phyloP scores from a whole-genome alignment of 1,140 invertebrate species.

The Papilio machaon region DNA sequence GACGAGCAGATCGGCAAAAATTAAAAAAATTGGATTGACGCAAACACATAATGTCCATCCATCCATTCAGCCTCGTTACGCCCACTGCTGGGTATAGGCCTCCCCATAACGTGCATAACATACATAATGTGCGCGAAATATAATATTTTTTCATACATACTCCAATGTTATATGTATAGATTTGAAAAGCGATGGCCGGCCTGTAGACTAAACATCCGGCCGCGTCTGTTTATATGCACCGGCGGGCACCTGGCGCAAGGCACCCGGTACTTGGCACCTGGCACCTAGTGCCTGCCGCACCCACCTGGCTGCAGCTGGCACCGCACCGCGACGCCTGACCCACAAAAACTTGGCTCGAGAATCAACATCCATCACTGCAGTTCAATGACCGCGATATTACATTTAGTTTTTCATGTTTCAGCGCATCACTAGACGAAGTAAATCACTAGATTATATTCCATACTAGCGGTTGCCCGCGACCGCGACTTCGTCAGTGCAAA shows the following conservation, averaged over 20 bases:
- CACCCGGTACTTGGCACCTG: background rate
- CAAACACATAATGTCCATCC: too few relatives aligned
- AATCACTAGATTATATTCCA: background rate
- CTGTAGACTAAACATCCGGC: conserved; percentile 36
- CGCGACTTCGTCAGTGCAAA: too few relatives aligned
- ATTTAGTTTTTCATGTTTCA: conserved; percentile 18
- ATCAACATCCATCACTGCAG: background rate
- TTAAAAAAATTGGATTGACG: too few relatives aligned
- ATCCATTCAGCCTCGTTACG: too few relatives aligned
- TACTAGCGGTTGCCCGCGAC: too few relatives aligned
- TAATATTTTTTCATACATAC: too few relatives aligned
- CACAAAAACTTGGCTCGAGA: conserved; percentile 34
- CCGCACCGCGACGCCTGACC: conserved; percentile 28
- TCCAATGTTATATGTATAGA: background rate
- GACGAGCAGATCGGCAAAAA: too few relatives aligned
- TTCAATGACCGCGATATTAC: conserved; percentile 28
- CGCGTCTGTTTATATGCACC: conserved; percentile 32
- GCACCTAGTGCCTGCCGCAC: conserved; percentile 3
- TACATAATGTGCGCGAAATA: too few relatives aligned
- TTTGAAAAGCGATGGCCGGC: background rate
- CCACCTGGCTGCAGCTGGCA: conserved; percentile 32
- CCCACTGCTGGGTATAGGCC: too few relatives aligned
- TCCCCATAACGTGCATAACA: too few relatives aligned
- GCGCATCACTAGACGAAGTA: background rate
- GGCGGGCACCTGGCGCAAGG: background rate